Percentiles rank a stretch among this genome's conserved stretches.
Evolutionary conservation across 2,888 invertebrate species (phyloP).

Genomic region (Sphaerolaimus hirsutus): DNA sequence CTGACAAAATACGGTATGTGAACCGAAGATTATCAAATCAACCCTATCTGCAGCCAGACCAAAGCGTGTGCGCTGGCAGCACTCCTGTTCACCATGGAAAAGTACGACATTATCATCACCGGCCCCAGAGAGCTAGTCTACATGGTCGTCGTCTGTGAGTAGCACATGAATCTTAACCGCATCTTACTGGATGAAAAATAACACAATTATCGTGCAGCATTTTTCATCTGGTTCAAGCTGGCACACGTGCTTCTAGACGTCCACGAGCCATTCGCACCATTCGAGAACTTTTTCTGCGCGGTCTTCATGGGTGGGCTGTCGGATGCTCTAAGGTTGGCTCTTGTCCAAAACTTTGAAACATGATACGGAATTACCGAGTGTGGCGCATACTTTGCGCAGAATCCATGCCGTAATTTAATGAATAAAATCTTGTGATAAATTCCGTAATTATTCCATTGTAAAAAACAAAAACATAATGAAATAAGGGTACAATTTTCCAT

Average conservation of each 20-base stretch:
- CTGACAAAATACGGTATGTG: too few relatives aligned
- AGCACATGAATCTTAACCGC: too few relatives aligned
- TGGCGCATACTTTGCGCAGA: too few relatives aligned
- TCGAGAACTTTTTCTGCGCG: conserved; percentile 90
- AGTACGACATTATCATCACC: conserved; percentile 79
- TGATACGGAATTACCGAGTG: too few relatives aligned
- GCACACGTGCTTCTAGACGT: conserved; percentile 84
- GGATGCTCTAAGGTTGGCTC: conserved; percentile 48
- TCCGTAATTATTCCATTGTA: too few relatives aligned
- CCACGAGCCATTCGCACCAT: conserved; percentile 92
- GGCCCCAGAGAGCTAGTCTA: conserved; percentile 90
- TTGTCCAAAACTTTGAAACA: too few relatives aligned
- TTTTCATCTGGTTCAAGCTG: conserved; percentile 37
- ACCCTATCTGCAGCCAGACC: conserved; percentile 58
- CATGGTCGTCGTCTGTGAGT: conserved; percentile 45
- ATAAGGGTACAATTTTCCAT: too few relatives aligned
- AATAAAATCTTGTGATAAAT: too few relatives aligned
- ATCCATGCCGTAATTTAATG: too few relatives aligned
- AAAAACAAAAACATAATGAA: too few relatives aligned
- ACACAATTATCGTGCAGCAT: conserved; percentile 11
- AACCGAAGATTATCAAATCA: too few relatives aligned
- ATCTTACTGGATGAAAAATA: too few relatives aligned
- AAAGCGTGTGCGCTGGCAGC: conserved; percentile 87
- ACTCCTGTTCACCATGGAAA: conserved; percentile 80
- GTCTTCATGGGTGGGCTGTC: conserved; percentile 90